A percentile compares a stretch with the other conserved stretches of the same genome.
These are phyloP conservation scores for Galago senegalensis DNA, from an alignment of 2,797 vertebrate genomes.

Conservation along the genomic window DNA sequence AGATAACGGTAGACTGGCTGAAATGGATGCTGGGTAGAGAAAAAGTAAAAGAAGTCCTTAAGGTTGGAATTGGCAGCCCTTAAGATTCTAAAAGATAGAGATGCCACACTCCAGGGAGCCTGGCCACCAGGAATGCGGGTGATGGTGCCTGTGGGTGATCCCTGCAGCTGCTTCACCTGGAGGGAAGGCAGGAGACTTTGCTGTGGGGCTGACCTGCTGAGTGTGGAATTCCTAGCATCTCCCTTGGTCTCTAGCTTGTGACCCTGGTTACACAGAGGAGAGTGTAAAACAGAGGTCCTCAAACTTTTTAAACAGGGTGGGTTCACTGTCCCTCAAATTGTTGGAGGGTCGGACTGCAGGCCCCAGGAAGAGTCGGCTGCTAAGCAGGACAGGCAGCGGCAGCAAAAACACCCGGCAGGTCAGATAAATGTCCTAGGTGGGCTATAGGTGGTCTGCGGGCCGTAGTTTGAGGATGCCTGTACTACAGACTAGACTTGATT, in stretches of 20 bases:
- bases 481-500: slow-evolving; percentile 15
- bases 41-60: background rate
- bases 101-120: rapidly evolving
- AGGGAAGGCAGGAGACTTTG: background rate
- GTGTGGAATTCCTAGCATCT: background rate
- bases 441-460: too few species aligned
- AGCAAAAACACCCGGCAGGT: too few species aligned
- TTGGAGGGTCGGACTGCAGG: too few species aligned
- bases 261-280: background rate
- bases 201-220: background rate
- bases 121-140: background rate
- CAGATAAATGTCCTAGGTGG: too few species aligned
- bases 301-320: too few species aligned
- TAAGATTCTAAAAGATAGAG: background rate
- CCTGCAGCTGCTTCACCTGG: background rate
- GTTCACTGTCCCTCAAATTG: too few species aligned
- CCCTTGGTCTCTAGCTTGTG: background rate
- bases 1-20: background rate
- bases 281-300: background rate
- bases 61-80: background rate
- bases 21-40: background rate
- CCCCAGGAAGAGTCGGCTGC: too few species aligned
- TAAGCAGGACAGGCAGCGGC: too few species aligned
- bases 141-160: background rate
- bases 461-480: too few species aligned